Evolutionary conservation across 2,888 invertebrate genomes (phyloP).

Genomic region (Timandra comae): DNA sequence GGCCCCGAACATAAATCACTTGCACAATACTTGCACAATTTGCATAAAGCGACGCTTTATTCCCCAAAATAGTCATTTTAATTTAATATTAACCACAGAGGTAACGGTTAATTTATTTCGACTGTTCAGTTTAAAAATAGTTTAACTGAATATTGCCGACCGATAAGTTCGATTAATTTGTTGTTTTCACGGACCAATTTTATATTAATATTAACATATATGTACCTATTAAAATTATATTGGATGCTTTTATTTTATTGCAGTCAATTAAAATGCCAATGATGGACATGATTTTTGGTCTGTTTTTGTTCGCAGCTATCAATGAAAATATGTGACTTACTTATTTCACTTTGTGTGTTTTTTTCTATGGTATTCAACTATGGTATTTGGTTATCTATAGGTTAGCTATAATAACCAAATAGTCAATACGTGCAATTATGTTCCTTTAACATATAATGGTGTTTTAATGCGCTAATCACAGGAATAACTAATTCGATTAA

Average conservation of each 20-base stretch:
- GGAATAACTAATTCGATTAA: no score
- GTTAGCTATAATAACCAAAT: no score
- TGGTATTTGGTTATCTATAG: no score
- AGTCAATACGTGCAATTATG: no score
- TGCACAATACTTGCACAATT: slow-evolving; percentile 45
- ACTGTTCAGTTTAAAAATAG: not conserved
- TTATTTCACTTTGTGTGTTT: no score
- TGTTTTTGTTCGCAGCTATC: not conserved
- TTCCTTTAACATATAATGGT: no score
- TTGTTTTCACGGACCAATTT: no score
- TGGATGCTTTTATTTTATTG: not conserved
- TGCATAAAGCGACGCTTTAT: slow-evolving; percentile 45
- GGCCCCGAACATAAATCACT: slow-evolving; percentile 42
- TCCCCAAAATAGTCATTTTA: slow-evolving; percentile 44
- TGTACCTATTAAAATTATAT: not conserved
- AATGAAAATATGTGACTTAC: no score
- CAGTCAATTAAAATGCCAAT: no score
- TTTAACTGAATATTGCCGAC: not conserved
- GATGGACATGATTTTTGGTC: not conserved
- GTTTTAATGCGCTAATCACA: no score
- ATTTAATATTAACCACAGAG: slow-evolving; percentile 33
- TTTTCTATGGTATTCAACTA: no score
- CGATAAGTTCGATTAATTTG: not conserved
- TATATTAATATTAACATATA: not conserved
- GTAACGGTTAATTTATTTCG: not conserved